These are phyloP conservation scores for Ciconia stormi DNA, from an alignment of 2,113 vertebrate species.

Conservation along the genomic window DNA sequence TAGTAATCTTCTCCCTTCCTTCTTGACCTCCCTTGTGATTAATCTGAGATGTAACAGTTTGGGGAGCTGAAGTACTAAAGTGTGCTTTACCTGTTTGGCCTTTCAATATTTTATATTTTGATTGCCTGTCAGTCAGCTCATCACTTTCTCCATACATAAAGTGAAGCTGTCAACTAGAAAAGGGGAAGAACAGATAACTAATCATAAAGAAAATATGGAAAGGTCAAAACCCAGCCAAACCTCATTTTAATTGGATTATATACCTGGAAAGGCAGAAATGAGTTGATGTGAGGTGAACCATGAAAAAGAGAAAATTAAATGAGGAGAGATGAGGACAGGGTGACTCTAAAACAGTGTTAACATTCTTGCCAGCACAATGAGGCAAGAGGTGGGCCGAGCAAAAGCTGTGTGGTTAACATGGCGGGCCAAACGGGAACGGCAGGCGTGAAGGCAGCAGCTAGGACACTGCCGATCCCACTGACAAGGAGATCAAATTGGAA, in stretches of 20 bases:
- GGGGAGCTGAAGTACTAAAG: background rate
- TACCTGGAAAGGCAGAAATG: background rate
- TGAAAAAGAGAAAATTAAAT: background rate
- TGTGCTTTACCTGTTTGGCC: background rate
- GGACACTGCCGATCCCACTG: background rate
- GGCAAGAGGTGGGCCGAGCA: background rate
- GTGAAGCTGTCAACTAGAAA: constrained; percentile 3
- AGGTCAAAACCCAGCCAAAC: constrained; percentile 16
- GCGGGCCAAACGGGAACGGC: background rate
- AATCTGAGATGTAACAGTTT: background rate
- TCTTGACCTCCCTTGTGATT: background rate
- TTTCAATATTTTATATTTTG: constrained; percentile 43
- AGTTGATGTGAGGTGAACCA: background rate
- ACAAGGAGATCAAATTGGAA: background rate
- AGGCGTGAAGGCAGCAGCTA: background rate
- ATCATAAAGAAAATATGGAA: background rate
- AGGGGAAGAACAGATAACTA: background rate
- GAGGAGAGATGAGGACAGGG: background rate
- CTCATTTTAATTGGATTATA: constrained; percentile 37
- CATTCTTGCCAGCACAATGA: background rate
- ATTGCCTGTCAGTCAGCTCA: constrained; percentile 40
- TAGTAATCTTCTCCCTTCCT: background rate
- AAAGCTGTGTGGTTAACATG: background rate
- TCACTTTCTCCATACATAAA: background rate
- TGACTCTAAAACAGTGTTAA: background rate